These are phyloP conservation scores for Cynoglossus semilaevis DNA, from an alignment of 2,113 vertebrate species.

Conservation along the genomic window DNA sequence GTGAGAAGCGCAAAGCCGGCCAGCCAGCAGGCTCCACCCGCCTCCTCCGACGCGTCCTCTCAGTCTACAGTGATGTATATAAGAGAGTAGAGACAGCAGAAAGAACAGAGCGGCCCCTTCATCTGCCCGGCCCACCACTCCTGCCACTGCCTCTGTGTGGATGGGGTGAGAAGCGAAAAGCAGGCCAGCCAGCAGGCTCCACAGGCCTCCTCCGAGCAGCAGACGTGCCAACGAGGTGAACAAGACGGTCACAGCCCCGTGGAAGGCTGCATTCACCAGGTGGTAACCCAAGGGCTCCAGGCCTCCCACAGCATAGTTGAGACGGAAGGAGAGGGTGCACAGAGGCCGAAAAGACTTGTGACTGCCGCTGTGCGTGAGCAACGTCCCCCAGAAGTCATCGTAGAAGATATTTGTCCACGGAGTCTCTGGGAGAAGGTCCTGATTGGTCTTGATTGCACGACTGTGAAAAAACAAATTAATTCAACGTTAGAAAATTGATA, in stretches of 20 bases:
- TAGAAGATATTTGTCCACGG: constrained; percentile 97
- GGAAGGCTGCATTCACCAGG: constrained; percentile 88
- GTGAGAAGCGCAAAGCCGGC: constrained; percentile 92
- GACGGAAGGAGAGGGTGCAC: constrained; percentile 95
- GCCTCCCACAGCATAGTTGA: constrained; percentile 88
- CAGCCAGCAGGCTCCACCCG: constrained; percentile 89
- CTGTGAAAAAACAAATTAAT: constrained; percentile 65
- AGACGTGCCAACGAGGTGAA: constrained; percentile 89
- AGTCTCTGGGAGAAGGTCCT: constrained; percentile 95
- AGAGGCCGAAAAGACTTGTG: constrained; percentile 98
- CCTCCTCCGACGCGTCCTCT: constrained; percentile 90
- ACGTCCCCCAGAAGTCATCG: constrained; percentile 97
- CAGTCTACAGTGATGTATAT: constrained; percentile 85
- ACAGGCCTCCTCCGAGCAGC: constrained; percentile 87
- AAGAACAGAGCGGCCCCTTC: constrained; percentile 94
- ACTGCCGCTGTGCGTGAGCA: constrained; percentile 97
- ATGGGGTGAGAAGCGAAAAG: constrained; percentile 94
- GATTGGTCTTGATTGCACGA: constrained; percentile 98
- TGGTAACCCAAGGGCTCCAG: constrained; percentile 97
- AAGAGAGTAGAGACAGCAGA: constrained; percentile 90
- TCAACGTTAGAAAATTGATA: neutral
- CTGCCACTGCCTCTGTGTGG: constrained; percentile 94
- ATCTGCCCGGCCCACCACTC: constrained; percentile 92
- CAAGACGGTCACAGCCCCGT: constrained; percentile 86
- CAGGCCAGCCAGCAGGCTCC: constrained; percentile 90